phyloP scores from a whole-genome alignment of 2,888 invertebrate genomes.

The Chelonus formosanus region DNA sequence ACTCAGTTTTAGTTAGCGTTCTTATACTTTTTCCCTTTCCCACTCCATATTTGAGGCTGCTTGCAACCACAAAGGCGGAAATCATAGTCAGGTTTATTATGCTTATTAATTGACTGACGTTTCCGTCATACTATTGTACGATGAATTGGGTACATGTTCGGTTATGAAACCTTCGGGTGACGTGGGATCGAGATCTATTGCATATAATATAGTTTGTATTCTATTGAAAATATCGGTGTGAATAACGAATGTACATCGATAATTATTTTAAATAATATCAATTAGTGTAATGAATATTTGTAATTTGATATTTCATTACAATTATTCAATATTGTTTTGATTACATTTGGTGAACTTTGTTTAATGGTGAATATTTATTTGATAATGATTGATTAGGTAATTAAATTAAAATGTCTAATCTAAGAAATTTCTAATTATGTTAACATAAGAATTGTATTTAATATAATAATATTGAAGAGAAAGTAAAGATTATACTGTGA shows the following conservation, averaged over 20 bases:
- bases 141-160: constrained; percentile 38
- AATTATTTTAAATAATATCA: not conserved
- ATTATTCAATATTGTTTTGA: no score
- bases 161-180: not conserved
- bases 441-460: no score
- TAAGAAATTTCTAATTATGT: no score
- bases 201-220: not conserved
- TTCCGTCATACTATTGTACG: constrained; percentile 62
- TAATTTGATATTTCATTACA: no score
- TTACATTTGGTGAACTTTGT: no score
- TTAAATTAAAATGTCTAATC: no score
- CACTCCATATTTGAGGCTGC: constrained; percentile 8
- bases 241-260: not conserved
- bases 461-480: no score
- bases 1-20: constrained; percentile 21
- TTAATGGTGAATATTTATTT: no score
- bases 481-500: no score
- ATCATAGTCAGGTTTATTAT: constrained; percentile 64
- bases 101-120: constrained; percentile 65
- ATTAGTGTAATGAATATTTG: no score
- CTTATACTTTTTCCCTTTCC: constrained; percentile 27
- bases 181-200: constrained; percentile 11
- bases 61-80: constrained; percentile 56
- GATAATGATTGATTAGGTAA: no score
- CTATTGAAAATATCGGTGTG: no score